phyloP scores from a whole-genome alignment of 2,797 vertebrate species.

The Phrynocephalus guinanensis region DNA sequence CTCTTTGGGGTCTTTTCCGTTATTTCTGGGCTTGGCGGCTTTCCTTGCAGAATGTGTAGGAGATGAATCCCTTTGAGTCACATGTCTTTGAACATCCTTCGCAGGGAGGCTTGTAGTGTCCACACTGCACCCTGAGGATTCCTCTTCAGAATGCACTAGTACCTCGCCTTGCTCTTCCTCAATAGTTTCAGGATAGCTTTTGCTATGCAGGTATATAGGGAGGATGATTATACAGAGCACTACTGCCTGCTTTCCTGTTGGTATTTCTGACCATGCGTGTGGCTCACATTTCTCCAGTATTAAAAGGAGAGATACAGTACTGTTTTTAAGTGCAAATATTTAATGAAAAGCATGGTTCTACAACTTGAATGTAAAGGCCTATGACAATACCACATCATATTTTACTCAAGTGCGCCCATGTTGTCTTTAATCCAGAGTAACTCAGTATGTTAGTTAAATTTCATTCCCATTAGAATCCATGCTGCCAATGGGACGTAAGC shows the following conservation, averaged over 20 bases:
- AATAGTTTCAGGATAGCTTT: conserved; percentile 77
- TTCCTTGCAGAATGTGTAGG: conserved; percentile 33
- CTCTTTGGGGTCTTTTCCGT: conserved; percentile 78
- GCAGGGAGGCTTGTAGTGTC: conserved; percentile 40
- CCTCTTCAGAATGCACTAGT: conserved; percentile 68
- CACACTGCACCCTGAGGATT: conserved; percentile 33
- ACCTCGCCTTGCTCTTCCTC: conserved; percentile 79
- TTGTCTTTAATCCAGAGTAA: not conserved
- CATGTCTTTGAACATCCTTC: conserved; percentile 50
- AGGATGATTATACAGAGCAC: conserved; percentile 55
- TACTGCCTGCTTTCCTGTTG: conserved; percentile 35
- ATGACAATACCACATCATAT: not conserved
- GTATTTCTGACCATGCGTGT: conserved; percentile 17
- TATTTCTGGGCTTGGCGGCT: conserved; percentile 39
- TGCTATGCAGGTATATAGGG: conserved; percentile 78
- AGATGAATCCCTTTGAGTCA: conserved; percentile 38
- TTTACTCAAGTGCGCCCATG: not conserved
- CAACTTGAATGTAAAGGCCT: not conserved
- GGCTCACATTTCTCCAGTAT: not conserved
- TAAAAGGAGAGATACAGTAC: not conserved
- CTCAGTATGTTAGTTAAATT: not conserved
- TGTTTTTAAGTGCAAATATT: not conserved
- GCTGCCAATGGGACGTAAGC: not conserved
- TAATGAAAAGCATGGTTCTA: not conserved
- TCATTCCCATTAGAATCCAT: not conserved